Evolutionary conservation across 92 coral and sea anemone species (phyloP), one percentile per base, ranked within the genome.

Genomic region (Zoanthus gigantus): DNA sequence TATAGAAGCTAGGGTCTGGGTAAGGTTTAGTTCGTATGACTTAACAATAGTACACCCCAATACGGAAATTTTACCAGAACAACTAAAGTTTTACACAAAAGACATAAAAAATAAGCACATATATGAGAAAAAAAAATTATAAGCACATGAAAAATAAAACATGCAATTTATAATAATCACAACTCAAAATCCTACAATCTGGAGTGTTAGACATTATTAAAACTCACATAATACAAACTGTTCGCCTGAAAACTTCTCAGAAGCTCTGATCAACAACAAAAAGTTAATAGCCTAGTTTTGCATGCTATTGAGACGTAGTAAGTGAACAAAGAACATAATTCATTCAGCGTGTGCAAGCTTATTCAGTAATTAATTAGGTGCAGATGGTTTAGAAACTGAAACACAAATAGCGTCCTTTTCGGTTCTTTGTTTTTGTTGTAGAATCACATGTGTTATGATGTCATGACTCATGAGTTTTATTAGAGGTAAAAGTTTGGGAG

Each of bases 381-480:
- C 85, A 81, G 85, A 45, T 81, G 85, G 71, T 47, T 11, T 37
- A n/a, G 69, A n/a, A 63, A 63, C 29, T 63, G 69, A 23, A 66
- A 14, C 31, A 30, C 45, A 11, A 2, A 50, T 50, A 66, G 85
- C 75, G 85, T 81, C 66, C 8, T 66, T 68, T 66, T 42, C 75
- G 46, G 10, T 69, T 69, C 74, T 69, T 69, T 69, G 15, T 23
- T 69, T 30, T 50, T 11, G 56, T 50, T 31, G 46, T 69, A 15
- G 11, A 57, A 68, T 79, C 66, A 29, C 68, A 54, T 77, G 67
- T 54, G 53, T 65, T n/a, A 66, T 81, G 75, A 81, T 47, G 74
- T 81, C 85, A 81, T 48, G 47, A n/a, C 42, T 37, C 42, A 37
- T 37, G 42, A 37, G 42, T 37, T 37, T 37, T 2, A 37, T 1